These are phyloP conservation scores for Takifugu bimaculatus DNA, from an alignment of 2,113 vertebrate genomes.

Conservation along the genomic window DNA sequence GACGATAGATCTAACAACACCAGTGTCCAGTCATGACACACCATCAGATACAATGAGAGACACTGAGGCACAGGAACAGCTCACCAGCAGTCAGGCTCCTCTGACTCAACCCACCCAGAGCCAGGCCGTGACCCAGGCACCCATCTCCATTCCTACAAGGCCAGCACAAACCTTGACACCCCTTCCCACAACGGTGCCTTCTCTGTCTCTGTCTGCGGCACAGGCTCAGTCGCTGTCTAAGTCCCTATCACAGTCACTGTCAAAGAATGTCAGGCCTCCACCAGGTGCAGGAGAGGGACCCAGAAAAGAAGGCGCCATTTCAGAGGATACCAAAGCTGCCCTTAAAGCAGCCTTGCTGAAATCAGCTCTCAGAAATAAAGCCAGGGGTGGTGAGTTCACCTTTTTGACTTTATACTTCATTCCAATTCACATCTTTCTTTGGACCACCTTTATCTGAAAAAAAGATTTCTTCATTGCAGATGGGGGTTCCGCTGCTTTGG, in stretches of 20 bases:
- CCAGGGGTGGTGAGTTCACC: slow-evolving; percentile 79
- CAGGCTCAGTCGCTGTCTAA: slow-evolving; percentile 75
- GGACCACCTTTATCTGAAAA: not conserved
- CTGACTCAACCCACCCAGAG: slow-evolving; percentile 38
- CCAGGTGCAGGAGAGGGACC: slow-evolving; percentile 65
- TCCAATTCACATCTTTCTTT: not conserved
- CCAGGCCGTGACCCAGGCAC: slow-evolving; percentile 47
- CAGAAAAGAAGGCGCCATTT: slow-evolving; percentile 87
- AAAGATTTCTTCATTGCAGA: slow-evolving; percentile 58
- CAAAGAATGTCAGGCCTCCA: slow-evolving; percentile 57
- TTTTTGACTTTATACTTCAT: not conserved
- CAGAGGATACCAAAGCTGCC: slow-evolving; percentile 89
- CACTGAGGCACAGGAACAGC: slow-evolving; percentile 41
- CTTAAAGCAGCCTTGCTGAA: slow-evolving; percentile 88
- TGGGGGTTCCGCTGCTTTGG: slow-evolving; percentile 49
- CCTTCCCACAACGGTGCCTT: slow-evolving; percentile 52
- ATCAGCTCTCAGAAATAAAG: slow-evolving; percentile 84
- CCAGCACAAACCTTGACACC: slow-evolving; percentile 43
- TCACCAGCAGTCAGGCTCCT: slow-evolving; percentile 29
- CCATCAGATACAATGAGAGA: slow-evolving; percentile 60
- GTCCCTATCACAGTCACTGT: slow-evolving; percentile 71
- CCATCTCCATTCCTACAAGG: slow-evolving; percentile 29
- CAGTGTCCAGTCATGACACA: slow-evolving; percentile 65
- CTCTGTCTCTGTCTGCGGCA: slow-evolving; percentile 68
- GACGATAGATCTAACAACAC: slow-evolving; percentile 82